Evolutionary conservation across 2,888 invertebrate species (phyloP).

Genomic region (Cryptocephalus moraei): DNA sequence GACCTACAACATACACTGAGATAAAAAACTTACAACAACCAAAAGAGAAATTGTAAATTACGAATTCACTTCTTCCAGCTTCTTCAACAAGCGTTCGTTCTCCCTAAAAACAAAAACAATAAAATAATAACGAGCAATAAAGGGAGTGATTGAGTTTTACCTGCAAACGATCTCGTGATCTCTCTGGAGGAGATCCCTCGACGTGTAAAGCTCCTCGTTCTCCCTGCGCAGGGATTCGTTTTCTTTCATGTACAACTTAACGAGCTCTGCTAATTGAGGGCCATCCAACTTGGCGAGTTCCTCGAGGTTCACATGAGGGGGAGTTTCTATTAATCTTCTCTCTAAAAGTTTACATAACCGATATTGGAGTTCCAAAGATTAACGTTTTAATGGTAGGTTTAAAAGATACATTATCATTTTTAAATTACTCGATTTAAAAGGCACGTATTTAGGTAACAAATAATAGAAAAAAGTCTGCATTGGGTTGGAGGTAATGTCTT

Average conservation of each 20-base stretch:
- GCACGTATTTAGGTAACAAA: too few species aligned
- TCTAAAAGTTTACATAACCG: constrained; percentile 17
- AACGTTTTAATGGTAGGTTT: too few species aligned
- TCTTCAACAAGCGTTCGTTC: constrained; percentile 79
- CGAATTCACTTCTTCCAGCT: constrained; percentile 82
- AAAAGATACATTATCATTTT: too few species aligned
- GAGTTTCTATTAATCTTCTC: constrained; percentile 36
- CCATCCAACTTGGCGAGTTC: constrained; percentile 65
- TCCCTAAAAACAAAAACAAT: constrained; percentile 67
- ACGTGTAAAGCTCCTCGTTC: constrained; percentile 73
- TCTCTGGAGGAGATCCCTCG: constrained; percentile 68
- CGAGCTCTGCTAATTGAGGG: constrained; percentile 71
- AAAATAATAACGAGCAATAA: too few species aligned
- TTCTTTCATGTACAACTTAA: constrained; percentile 76
- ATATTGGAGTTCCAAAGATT: too few species aligned
- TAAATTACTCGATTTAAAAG: too few species aligned
- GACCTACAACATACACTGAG: constrained; percentile 71
- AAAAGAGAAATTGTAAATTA: constrained; percentile 38
- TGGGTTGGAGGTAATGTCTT: too few species aligned
- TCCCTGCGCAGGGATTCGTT: constrained; percentile 70
- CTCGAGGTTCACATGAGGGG: constrained; percentile 57
- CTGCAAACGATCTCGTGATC: constrained; percentile 85
- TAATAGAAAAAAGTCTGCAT: too few species aligned
- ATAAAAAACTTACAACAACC: constrained; percentile 18
- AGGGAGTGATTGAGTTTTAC: background rate